A percentile compares a stretch with the other conserved stretches of the same genome.
These are phyloP conservation scores for Oscheius sp. DNA, from an alignment of 2,888 invertebrate genomes.

Conservation along the genomic window DNA sequence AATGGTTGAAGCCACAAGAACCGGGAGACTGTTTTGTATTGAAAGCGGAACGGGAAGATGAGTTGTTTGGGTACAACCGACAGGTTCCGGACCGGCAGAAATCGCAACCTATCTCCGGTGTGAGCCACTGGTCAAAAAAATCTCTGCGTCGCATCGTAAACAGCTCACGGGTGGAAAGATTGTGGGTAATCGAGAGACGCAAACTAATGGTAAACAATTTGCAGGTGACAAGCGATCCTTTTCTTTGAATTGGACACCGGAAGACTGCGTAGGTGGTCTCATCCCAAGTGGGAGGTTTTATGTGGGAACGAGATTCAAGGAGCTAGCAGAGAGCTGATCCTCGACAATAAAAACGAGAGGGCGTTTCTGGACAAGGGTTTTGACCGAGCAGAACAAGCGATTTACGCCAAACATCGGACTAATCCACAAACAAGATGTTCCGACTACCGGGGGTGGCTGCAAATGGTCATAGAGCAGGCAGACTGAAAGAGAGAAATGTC, in stretches of 20 bases:
- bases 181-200: constrained; percentile 18
- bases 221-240: constrained; percentile 19
- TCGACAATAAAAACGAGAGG: background rate
- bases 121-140: constrained; percentile 22
- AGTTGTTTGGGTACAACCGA: constrained; percentile 14
- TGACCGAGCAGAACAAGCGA: constrained; percentile 16
- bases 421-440: constrained; percentile 22
- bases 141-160: constrained; percentile 22
- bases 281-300: background rate
- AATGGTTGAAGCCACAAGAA: background rate
- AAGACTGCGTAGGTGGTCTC: constrained; percentile 6
- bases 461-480: background rate
- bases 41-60: constrained; percentile 18
- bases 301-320: too few relatives aligned
- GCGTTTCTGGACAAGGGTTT: constrained; percentile 15
- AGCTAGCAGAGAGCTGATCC: background rate
- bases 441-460: background rate
- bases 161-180: constrained; percentile 5
- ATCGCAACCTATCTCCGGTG: constrained; percentile 29
- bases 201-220: constrained; percentile 25
- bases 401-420: constrained; percentile 5
- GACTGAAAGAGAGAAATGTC: background rate
- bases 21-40: too few relatives aligned
- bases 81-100: constrained; percentile 22
- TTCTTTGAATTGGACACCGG: constrained; percentile 9